Conservation (phyloP, 1,140 invertebrate species). For the Bombus vancouverensis region DNA sequence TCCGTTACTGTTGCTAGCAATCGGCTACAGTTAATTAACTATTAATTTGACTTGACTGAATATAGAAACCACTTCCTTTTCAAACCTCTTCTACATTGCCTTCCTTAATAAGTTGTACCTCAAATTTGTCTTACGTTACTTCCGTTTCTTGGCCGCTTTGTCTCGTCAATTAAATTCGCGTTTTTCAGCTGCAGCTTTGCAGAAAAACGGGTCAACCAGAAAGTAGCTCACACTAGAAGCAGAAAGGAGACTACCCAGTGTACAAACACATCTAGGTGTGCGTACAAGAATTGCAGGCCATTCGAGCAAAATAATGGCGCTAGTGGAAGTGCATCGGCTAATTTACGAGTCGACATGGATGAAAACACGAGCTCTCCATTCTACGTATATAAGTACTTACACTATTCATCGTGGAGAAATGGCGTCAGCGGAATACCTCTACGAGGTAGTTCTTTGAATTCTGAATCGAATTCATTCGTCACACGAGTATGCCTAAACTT, state of each 20-base stretch:
- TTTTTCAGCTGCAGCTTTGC: neutral
- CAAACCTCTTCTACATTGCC: too few relatives aligned
- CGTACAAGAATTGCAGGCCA: neutral
- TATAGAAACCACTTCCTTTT: neutral
- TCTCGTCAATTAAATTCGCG: slow-evolving; percentile 1
- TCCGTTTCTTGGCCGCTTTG: neutral
- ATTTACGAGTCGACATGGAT: slow-evolving; percentile 7
- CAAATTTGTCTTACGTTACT: neutral
- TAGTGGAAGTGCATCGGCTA: slow-evolving; percentile 6
- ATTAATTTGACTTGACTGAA: too few relatives aligned
- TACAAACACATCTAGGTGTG: neutral
- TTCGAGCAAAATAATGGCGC: slow-evolving; percentile 1
- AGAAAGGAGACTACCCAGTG: neutral
- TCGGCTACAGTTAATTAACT: too few relatives aligned
- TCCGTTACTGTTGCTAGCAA: too few relatives aligned
- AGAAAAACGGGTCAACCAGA: neutral
- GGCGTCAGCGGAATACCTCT: neutral
- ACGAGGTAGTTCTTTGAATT: neutral
- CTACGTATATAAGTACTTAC: neutral
- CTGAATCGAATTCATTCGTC: neutral
- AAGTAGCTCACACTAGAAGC: neutral
- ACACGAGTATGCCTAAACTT: too few relatives aligned
- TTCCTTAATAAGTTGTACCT: neutral
- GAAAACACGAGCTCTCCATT: neutral
- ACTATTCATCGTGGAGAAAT: neutral